Percentiles rank a stretch among this genome's conserved stretches.
These are phyloP conservation scores for Thymelicus lineola DNA, from an alignment of 2,888 invertebrate genomes.

Conservation along the genomic window DNA sequence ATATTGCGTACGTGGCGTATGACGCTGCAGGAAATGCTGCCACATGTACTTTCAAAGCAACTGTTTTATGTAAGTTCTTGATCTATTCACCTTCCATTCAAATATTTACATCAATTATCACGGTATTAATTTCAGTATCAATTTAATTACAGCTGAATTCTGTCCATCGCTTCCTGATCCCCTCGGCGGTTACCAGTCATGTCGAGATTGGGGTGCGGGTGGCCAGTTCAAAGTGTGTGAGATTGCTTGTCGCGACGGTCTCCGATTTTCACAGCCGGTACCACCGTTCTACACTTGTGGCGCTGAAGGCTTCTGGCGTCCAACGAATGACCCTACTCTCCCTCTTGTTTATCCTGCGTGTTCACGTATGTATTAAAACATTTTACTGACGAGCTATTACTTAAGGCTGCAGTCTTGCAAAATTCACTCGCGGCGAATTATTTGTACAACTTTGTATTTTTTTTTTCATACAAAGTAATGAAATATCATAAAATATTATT, in stretches of 20 bases:
- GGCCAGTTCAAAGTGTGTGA: slow-evolving; percentile 98
- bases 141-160: slow-evolving; percentile 90
- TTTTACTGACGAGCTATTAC: too few species aligned
- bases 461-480: too few species aligned
- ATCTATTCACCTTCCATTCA: neutral
- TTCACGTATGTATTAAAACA: slow-evolving; percentile 88
- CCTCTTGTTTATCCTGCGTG: slow-evolving; percentile 96
- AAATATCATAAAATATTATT: too few species aligned
- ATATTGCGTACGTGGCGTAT: slow-evolving; percentile 96
- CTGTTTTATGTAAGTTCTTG: slow-evolving; percentile 90
- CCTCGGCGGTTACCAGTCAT: slow-evolving; percentile 95
- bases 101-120: neutral
- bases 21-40: slow-evolving; percentile 97
- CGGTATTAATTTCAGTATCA: slow-evolving; percentile 8
- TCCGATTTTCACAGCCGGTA: slow-evolving; percentile 96
- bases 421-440: too few species aligned
- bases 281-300: slow-evolving; percentile 99
- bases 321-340: slow-evolving; percentile 91
- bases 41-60: slow-evolving; percentile 95
- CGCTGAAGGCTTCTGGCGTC: slow-evolving; percentile 99
- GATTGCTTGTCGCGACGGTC: slow-evolving; percentile 93
- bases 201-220: slow-evolving; percentile 98
- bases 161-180: slow-evolving; percentile 96
- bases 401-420: too few species aligned
- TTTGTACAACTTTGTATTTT: too few species aligned